Base-by-base conservation (phyloP, 2,888 invertebrate genomes). In the Hololepta plana region DNA sequence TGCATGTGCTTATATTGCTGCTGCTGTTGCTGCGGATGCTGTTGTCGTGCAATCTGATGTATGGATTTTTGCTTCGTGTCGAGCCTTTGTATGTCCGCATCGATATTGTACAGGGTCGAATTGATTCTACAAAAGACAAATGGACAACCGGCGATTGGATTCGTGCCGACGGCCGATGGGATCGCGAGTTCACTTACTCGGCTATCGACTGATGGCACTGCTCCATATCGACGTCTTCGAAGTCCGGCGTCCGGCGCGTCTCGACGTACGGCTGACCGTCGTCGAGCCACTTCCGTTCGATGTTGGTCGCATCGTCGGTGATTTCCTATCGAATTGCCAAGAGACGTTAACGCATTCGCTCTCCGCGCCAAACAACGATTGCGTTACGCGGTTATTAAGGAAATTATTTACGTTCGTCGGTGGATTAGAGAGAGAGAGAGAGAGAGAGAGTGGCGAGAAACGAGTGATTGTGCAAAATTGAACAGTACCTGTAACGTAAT, bases 91-190 rank as follows among this genome's bases (percentile, higher is more conserved):
- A 93, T 88, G 57, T 93, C 91, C 37, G 77, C 77, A 60, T 91
- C 90, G 46, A 93, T 77, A 59, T 91, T 90, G 51, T 81, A 79
- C 47, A 93, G 72, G 64, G 82, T 90, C 60, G 71, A 73, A 62
- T 90, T 90, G 75, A 91, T 84, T 62, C 79, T 80, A 55, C 38
- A 60, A 39, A 33, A 37, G 24, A 4, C 10, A 30, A 30, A 15
- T 19, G 4, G 11, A 19, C n/a, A n/a, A n/a, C n/a, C n/a, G n/a
- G n/a, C n/a, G n/a, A n/a, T n/a, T n/a, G n/a, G n/a, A n/a, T n/a
- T n/a, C n/a, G n/a, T n/a, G n/a, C n/a, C n/a, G n/a, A n/a, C n/a
- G n/a, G n/a, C n/a, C 6, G 17, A 17, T 17, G n/a, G n/a, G n/a
- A 17, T 17, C n/a, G n/a, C 6, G 17, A 17, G 7, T 17, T 17